Evolutionary conservation across 2,888 invertebrate genomes (phyloP).

Genomic region (Scaptomyza cyrtandrae): DNA sequence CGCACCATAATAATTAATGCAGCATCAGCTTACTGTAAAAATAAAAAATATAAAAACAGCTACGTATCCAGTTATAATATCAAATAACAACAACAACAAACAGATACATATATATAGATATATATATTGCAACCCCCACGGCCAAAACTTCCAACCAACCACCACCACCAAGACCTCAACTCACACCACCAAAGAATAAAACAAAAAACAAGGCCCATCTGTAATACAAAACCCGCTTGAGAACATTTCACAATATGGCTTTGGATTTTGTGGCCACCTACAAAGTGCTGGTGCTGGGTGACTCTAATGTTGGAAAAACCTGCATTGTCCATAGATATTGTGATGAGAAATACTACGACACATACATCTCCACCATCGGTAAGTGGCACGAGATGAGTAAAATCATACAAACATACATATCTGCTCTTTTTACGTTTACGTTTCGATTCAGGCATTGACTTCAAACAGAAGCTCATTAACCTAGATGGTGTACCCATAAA

Average conservation of each 20-base stretch:
- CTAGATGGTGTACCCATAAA: slow-evolving; percentile 94
- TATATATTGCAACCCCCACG: slow-evolving; percentile 57
- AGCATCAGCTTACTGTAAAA: slow-evolving; percentile 53
- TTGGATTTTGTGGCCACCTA: slow-evolving; percentile 94
- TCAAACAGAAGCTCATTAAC: slow-evolving; percentile 95
- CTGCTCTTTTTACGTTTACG: slow-evolving; percentile 4
- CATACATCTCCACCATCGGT: slow-evolving; percentile 96
- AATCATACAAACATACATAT: background rate
- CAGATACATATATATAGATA: slow-evolving; percentile 65
- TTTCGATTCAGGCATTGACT: slow-evolving; percentile 90
- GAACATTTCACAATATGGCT: slow-evolving; percentile 86
- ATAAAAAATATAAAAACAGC: slow-evolving; percentile 48
- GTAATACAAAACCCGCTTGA: slow-evolving; percentile 47
- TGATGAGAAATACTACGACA: slow-evolving; percentile 95
- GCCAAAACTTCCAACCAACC: slow-evolving; percentile 41
- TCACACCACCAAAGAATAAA: slow-evolving; percentile 35
- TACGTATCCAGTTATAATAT: slow-evolving; percentile 57
- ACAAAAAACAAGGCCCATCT: slow-evolving; percentile 33
- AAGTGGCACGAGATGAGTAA: slow-evolving; percentile 81
- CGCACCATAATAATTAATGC: slow-evolving; percentile 35
- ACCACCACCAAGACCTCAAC: slow-evolving; percentile 24
- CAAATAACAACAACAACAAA: slow-evolving; percentile 60
- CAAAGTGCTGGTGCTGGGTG: slow-evolving; percentile 93
- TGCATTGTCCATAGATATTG: slow-evolving; percentile 95
- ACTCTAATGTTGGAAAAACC: slow-evolving; percentile 95